A percentile compares a stretch with the other conserved stretches of the same genome.
phyloP scores from a whole-genome alignment of 1,140 invertebrate species.

The Hylaeus anthracinus region DNA sequence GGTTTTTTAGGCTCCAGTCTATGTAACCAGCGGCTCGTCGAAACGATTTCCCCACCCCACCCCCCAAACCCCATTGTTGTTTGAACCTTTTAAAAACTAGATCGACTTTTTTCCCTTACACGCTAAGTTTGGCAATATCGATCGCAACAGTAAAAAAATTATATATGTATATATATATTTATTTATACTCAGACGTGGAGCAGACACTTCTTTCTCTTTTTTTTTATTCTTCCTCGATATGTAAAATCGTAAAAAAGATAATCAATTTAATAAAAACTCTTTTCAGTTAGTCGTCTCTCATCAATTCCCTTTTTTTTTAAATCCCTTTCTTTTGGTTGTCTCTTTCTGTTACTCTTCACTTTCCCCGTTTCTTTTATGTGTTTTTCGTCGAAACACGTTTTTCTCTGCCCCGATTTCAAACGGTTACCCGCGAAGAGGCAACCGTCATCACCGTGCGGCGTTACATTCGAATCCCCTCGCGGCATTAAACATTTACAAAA shows the following conservation, averaged over 20 bases:
- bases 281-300: constrained; percentile 37
- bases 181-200: constrained; percentile 46
- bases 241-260: constrained; percentile 53
- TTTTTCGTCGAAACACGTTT: constrained; percentile 37
- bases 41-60: constrained; percentile 10
- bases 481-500: constrained; percentile 4
- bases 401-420: neutral
- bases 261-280: constrained; percentile 50
- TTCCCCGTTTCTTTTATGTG: neutral
- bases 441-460: neutral
- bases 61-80: neutral
- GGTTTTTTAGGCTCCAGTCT: constrained; percentile 48
- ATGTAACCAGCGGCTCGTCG: constrained; percentile 35
- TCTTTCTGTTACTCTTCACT: constrained; percentile 12
- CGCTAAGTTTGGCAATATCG: constrained; percentile 55
- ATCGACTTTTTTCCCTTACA: constrained; percentile 41
- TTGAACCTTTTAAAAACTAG: constrained; percentile 22
- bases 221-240: constrained; percentile 29
- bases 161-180: constrained; percentile 51
- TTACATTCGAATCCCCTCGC: constrained; percentile 11
- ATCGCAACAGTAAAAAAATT: constrained; percentile 50
- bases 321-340: neutral
- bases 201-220: constrained; percentile 29
- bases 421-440: neutral
- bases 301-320: constrained; percentile 37